Conservation (phyloP, 2,113 vertebrate species). For the Tupaia chinensis region DNA sequence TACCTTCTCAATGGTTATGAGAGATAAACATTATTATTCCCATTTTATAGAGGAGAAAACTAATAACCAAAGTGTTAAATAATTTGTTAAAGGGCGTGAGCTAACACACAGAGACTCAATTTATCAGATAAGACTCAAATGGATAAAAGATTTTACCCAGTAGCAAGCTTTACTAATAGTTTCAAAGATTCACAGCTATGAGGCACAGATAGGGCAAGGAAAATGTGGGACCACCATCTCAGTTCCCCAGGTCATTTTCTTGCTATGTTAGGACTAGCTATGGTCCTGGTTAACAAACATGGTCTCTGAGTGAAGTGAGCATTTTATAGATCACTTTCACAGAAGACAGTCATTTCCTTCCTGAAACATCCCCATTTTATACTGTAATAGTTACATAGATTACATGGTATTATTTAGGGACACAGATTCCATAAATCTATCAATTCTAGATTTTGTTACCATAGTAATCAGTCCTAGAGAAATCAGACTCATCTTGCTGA, state of each 20-base stretch:
- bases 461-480: background rate
- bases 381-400: background rate
- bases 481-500: background rate
- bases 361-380: background rate
- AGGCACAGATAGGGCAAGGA: background rate
- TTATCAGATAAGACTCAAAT: background rate
- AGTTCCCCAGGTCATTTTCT: background rate
- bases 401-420: background rate
- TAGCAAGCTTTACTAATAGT: background rate
- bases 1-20: background rate
- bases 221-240: background rate
- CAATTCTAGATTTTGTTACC: background rate
- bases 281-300: background rate
- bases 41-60: background rate
- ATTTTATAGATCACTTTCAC: background rate
- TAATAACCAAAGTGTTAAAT: background rate
- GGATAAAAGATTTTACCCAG: background rate
- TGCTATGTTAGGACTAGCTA: background rate
- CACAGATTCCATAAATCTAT: background rate
- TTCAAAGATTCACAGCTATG: background rate
- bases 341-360: background rate
- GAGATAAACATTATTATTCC: background rate
- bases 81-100: background rate
- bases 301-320: background rate
- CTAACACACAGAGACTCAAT: background rate